phyloP scores from a whole-genome alignment of 2,797 vertebrate genomes.

The Oreortyx pictus region DNA sequence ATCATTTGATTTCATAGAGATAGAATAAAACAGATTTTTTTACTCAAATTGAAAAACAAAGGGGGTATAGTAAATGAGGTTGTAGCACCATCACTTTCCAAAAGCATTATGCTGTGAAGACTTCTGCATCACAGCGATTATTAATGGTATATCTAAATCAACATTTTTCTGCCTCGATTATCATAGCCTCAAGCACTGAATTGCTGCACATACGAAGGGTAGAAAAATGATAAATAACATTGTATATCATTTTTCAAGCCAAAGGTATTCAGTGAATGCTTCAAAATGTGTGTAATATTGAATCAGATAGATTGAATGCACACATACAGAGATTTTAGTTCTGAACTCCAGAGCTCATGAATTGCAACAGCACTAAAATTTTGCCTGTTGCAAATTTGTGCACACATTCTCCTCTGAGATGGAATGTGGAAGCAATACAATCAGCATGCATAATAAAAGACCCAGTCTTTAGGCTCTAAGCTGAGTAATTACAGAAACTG shows the following conservation, averaged over 20 bases:
- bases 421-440: background rate
- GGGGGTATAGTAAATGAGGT: background rate
- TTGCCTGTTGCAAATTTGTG: background rate
- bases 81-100: background rate
- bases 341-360: background rate
- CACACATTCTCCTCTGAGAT: background rate
- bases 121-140: background rate
- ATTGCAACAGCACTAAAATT: background rate
- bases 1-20: conserved; percentile 13
- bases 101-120: background rate
- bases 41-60: background rate
- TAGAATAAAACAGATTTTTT: background rate
- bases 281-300: background rate
- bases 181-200: background rate
- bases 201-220: background rate
- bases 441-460: fast-evolving
- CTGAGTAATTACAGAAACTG: background rate
- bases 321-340: background rate
- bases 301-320: background rate
- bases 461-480: background rate
- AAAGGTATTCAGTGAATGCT: background rate
- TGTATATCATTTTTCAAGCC: background rate
- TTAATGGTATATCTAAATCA: background rate
- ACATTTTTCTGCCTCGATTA: background rate
- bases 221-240: background rate